Percentiles rank a stretch among this genome's conserved stretches.
These are phyloP conservation scores for Chalcis sispes DNA, from an alignment of 2,888 invertebrate species.

Conservation along the genomic window DNA sequence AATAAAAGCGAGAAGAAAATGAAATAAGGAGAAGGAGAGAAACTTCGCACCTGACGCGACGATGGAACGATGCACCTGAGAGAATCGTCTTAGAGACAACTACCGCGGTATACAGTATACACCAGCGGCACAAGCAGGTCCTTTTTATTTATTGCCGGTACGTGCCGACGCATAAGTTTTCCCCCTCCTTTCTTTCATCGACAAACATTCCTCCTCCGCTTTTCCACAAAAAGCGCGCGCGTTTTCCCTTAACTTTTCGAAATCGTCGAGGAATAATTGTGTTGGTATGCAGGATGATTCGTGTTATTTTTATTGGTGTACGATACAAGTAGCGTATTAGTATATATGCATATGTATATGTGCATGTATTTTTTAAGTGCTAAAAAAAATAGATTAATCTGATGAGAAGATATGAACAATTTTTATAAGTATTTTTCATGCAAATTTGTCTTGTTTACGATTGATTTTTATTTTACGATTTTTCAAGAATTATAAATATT, in stretches of 20 bases:
- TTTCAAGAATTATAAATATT: too few relatives aligned
- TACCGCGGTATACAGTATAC: not conserved
- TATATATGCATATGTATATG: too few relatives aligned
- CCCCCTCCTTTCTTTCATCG: not conserved
- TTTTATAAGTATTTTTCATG: too few relatives aligned
- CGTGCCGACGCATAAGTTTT: conserved; percentile 72
- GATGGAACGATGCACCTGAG: not conserved
- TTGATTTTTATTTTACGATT: too few relatives aligned
- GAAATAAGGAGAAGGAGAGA: not conserved
- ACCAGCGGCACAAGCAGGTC: conserved; percentile 35
- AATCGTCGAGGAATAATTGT: too few relatives aligned
- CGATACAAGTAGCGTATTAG: too few relatives aligned
- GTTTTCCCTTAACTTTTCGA: not conserved
- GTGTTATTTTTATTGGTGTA: conserved; percentile 33
- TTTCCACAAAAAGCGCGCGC: conserved; percentile 4
- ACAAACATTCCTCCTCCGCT: not conserved
- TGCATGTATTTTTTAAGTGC: too few relatives aligned
- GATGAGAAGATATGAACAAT: too few relatives aligned
- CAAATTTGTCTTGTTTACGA: too few relatives aligned
- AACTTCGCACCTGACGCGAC: not conserved
- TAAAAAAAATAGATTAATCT: too few relatives aligned
- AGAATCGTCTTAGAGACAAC: not conserved
- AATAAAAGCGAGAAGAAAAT: not conserved
- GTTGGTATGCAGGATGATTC: not conserved
- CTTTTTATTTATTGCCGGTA: conserved; percentile 68